Conservation (phyloP, 1,140 invertebrate species). For the Drosophila insularis region DNA sequence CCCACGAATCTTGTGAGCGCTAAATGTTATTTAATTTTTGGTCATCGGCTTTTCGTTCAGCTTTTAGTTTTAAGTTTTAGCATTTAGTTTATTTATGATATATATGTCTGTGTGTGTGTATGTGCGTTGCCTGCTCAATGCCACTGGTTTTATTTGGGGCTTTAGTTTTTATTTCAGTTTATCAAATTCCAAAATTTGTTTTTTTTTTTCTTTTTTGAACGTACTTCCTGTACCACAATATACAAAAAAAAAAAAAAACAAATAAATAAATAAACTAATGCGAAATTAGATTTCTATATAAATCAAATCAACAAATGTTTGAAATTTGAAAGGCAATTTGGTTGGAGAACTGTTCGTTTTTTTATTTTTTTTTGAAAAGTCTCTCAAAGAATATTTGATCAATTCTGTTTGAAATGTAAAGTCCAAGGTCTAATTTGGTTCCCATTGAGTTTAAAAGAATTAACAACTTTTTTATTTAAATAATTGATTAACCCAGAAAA, state of each 20-base stretch:
- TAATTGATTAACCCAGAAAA: neutral
- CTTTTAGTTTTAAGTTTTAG: neutral
- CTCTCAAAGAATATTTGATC: constrained; percentile 1
- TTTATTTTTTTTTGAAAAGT: constrained; percentile 16
- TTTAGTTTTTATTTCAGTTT: constrained; percentile 50
- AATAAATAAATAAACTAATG: constrained; percentile 27
- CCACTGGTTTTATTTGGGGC: constrained; percentile 20
- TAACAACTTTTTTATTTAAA: constrained; percentile 1
- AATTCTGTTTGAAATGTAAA: constrained; percentile 13
- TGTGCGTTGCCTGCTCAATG: constrained; percentile 35
- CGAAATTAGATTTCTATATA: constrained; percentile 39
- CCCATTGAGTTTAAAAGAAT: neutral
- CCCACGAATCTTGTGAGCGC: constrained; percentile 22
- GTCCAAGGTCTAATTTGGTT: neutral
- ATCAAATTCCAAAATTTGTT: constrained; percentile 12
- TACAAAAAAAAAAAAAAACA: neutral
- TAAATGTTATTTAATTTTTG: constrained; percentile 56
- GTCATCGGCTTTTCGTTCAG: constrained; percentile 39
- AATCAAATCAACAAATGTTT: constrained; percentile 40
- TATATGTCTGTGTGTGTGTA: constrained; percentile 58
- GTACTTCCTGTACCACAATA: constrained; percentile 39
- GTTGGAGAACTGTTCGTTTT: constrained; percentile 18
- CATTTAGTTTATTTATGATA: constrained; percentile 49
- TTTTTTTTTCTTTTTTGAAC: neutral
- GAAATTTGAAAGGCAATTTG: constrained; percentile 17